Evolutionary conservation across 1,140 invertebrate genomes (phyloP).

Genomic region (Holcopasites calliopsidis): DNA sequence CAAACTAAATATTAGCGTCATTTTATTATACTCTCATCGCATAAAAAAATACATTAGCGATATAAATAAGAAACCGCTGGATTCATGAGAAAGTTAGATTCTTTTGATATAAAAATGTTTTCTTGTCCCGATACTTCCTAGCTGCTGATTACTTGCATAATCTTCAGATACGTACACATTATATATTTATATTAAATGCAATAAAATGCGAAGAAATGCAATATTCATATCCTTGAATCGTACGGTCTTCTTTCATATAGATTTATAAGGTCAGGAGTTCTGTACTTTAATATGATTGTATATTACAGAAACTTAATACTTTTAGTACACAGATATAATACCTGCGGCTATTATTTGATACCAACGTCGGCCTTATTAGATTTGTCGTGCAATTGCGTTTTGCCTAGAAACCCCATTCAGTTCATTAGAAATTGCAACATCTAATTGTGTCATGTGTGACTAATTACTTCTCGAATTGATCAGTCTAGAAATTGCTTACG

Average conservation of each 20-base stretch:
- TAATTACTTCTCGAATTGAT: constrained; percentile 15
- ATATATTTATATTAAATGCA: constrained; percentile 1
- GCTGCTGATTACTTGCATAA: background rate
- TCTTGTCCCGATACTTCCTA: background rate
- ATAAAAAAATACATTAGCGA: constrained; percentile 5
- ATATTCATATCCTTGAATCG: background rate
- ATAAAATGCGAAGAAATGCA: constrained; percentile 31
- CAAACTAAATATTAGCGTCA: background rate
- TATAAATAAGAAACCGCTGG: background rate
- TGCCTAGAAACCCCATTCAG: background rate
- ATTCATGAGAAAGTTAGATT: background rate
- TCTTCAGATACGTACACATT: background rate
- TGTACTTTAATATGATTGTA: background rate
- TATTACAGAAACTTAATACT: background rate
- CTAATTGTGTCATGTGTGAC: background rate
- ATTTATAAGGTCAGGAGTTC: background rate
- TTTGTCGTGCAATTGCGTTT: constrained; percentile 13
- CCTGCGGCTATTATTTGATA: background rate
- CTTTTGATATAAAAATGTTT: constrained; percentile 1
- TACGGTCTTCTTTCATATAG: background rate
- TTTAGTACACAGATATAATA: background rate
- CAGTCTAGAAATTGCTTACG: constrained; percentile 35
- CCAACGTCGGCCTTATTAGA: background rate
- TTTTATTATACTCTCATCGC: background rate
- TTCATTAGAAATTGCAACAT: background rate